phyloP scores from a whole-genome alignment of 2,113 vertebrate species.

The Madoqua kirkii region DNA sequence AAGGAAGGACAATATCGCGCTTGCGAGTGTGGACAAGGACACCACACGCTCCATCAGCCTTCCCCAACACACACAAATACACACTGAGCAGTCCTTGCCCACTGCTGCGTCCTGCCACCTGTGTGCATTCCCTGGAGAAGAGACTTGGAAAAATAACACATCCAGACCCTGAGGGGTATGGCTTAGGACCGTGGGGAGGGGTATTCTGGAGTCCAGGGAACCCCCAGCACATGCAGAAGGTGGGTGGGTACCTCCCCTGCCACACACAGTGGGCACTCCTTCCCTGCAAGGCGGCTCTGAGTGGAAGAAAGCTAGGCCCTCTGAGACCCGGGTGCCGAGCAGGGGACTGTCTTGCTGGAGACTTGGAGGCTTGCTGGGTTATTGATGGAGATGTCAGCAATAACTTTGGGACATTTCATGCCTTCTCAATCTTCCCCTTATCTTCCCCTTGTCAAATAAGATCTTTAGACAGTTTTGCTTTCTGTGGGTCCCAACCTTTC shows the following conservation, averaged over 20 bases:
- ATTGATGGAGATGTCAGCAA: neutral
- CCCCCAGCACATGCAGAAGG: neutral
- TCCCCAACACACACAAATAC: neutral
- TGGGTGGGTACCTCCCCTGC: neutral
- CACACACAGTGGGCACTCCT: neutral
- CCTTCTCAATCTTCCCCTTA: neutral
- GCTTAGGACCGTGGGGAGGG: neutral
- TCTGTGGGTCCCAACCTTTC: neutral
- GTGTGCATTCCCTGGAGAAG: neutral
- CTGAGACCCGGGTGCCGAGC: neutral
- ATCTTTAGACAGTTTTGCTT: neutral
- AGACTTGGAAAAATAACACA: neutral
- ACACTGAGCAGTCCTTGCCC: neutral
- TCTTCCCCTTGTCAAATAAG: neutral
- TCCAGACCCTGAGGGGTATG: neutral
- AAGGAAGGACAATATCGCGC: neutral
- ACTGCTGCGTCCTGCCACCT: fast-evolving
- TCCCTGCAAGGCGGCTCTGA: neutral
- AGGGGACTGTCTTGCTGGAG: neutral
- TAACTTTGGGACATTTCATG: neutral
- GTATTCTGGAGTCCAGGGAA: neutral
- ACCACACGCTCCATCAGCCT: neutral
- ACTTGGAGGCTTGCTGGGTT: neutral
- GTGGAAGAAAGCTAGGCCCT: neutral
- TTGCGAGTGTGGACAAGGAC: neutral